A percentile compares a stretch with the other conserved stretches of the same genome.
Evolutionary conservation across 2,797 vertebrate genomes (phyloP).

Genomic region (Halcyon badia): DNA sequence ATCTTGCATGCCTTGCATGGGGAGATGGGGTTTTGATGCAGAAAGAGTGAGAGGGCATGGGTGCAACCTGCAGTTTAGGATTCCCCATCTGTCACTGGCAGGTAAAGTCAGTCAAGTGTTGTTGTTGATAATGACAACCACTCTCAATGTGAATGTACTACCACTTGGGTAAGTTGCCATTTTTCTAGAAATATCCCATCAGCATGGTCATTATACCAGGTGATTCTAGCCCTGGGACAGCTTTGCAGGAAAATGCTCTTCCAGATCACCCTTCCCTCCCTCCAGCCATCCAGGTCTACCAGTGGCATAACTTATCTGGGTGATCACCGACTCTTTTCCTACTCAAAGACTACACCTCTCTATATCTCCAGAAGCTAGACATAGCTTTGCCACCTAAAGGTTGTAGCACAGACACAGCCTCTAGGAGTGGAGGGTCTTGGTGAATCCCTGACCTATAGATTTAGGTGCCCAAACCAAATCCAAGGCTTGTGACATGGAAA

Average conservation of each 20-base stretch:
- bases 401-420: background rate
- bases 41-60: background rate
- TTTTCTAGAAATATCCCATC: background rate
- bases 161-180: background rate
- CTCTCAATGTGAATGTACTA: fast-evolving
- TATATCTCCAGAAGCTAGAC: background rate
- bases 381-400: background rate
- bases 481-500: background rate
- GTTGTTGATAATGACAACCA: background rate
- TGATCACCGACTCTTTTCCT: background rate
- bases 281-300: background rate
- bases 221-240: background rate
- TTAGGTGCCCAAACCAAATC: background rate
- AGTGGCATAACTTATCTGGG: background rate
- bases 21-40: background rate
- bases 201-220: background rate
- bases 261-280: background rate
- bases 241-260: background rate
- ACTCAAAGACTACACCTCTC: background rate
- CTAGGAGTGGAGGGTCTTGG: background rate
- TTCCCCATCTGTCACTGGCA: fast-evolving
- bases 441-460: background rate
- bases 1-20: background rate
- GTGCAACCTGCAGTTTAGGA: background rate
- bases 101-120: background rate